A percentile compares a stretch with the other conserved stretches of the same genome.
These are phyloP conservation scores for Todus mexicanus DNA, from an alignment of 2,797 vertebrate species.

Conservation along the genomic window DNA sequence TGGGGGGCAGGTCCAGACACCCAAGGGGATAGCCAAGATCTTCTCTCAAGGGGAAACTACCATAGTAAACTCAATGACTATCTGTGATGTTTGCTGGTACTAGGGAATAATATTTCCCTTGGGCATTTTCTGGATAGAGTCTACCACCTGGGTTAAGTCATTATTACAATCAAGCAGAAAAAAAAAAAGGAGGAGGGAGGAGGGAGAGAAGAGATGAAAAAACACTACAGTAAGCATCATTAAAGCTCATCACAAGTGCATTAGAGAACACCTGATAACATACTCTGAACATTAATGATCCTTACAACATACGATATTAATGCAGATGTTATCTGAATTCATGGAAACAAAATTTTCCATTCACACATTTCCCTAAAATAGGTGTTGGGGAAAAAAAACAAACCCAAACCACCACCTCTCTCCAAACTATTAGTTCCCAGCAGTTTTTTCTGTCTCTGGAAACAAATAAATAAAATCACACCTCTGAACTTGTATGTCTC, in stretches of 20 bases:
- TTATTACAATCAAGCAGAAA: constrained; percentile 63
- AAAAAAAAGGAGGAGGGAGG: background rate
- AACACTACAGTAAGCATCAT: constrained; percentile 68
- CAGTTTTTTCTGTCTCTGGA: background rate
- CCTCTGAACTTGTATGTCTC: background rate
- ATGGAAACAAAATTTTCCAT: constrained; percentile 33
- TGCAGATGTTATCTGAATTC: constrained; percentile 59
- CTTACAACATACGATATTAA: constrained; percentile 57
- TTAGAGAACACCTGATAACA: constrained; percentile 74
- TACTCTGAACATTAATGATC: constrained; percentile 69
- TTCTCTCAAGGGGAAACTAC: constrained; percentile 28
- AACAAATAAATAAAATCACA: background rate
- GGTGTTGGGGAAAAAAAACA: background rate
- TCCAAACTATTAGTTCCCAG: background rate
- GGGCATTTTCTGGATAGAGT: constrained; percentile 56
- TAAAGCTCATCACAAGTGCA: constrained; percentile 74
- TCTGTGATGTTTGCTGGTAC: constrained; percentile 70
- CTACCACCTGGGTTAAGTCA: constrained; percentile 76
- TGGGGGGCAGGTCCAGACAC: background rate
- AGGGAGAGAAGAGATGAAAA: constrained; percentile 29
- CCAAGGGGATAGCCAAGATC: constrained; percentile 19
- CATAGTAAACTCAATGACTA: constrained; percentile 37
- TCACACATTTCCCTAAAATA: constrained; percentile 17
- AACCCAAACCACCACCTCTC: too few relatives aligned
- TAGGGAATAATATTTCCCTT: constrained; percentile 70